Evolutionary conservation across 2,113 vertebrate species (phyloP), one percentile per base, ranked within the genome.

Genomic region (Campylomormyrus numenius): DNA sequence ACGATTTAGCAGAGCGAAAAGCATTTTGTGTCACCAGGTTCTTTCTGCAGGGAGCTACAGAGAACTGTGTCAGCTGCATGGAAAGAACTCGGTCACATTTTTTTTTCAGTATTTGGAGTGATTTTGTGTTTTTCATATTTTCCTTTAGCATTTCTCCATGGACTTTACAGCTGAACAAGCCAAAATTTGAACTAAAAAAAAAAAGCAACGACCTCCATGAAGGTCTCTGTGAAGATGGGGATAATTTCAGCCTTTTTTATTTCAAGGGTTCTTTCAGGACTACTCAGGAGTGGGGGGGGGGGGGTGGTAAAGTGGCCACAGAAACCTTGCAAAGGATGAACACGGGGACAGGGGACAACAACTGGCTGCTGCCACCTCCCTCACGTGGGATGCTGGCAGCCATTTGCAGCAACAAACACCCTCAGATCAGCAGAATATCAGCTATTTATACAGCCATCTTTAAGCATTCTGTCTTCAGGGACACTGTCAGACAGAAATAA

Each of bases 141-240:
- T 45, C 45, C 48, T 85, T 9, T 5, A 27, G 2, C 24, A 45
- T 45, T 49, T 49, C 24, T n/a, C 8, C 58, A 17, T 77, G 35
- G 31, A 19, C 13, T 77, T 77, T 17, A 17, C 31, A 31, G 31
- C 31, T 35, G 19, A 77, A 21, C 52, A 0, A 80, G 31, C 15
- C 66, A 21, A 35, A 19, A 77, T 48, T 31, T 83, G 85, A 53
- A 88, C 85, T 2, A 70, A 77, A 35, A 74, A 70, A 77, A 74
- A 49, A 83, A 46, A 85, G 27, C 2, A 86, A 62, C 45, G n/a
- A 85, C 45, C 85, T 31, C 24, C 15, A n/a, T n/a, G 27, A 27
- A 39, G 84, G 90, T 90, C 89, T 21, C 85, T 90, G 87, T 39
- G 86, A 91, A 21, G 10, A 10, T 9, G n/a, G 15, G 42, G 58